Evolutionary conservation across 2,113 vertebrate genomes (phyloP).

Genomic region (Trochalopteron elliotii): DNA sequence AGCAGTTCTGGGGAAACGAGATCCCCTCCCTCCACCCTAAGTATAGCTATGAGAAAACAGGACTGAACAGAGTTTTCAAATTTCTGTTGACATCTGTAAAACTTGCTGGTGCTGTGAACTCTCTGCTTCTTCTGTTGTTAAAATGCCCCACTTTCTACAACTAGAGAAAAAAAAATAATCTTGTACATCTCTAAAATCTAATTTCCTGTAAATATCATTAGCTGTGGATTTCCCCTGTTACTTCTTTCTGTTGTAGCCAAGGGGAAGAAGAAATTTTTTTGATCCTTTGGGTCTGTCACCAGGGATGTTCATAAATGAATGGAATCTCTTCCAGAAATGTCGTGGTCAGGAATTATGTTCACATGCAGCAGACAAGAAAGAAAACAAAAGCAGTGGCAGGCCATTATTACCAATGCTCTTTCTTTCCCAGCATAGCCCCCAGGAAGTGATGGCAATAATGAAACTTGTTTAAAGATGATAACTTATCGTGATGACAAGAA

Average conservation of each 20-base stretch:
- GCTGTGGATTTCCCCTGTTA: neutral
- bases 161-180: neutral
- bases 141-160: neutral
- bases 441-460: neutral
- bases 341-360: neutral
- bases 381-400: neutral
- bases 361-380: neutral
- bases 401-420: neutral
- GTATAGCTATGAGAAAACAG: neutral
- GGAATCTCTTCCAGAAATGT: neutral
- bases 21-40: neutral
- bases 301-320: neutral
- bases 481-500: slow-evolving; percentile 5
- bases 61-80: neutral
- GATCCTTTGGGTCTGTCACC: neutral
- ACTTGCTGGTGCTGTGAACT: neutral
- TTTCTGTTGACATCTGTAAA: neutral
- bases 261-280: neutral
- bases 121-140: neutral
- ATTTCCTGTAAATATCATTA: slow-evolving; percentile 4
- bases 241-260: neutral
- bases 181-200: neutral
- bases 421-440: neutral
- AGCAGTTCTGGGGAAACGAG: neutral
- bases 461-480: slow-evolving; percentile 13